Conservation (phyloP, 2,797 vertebrate genomes). For the Gambusia yucatana region DNA sequence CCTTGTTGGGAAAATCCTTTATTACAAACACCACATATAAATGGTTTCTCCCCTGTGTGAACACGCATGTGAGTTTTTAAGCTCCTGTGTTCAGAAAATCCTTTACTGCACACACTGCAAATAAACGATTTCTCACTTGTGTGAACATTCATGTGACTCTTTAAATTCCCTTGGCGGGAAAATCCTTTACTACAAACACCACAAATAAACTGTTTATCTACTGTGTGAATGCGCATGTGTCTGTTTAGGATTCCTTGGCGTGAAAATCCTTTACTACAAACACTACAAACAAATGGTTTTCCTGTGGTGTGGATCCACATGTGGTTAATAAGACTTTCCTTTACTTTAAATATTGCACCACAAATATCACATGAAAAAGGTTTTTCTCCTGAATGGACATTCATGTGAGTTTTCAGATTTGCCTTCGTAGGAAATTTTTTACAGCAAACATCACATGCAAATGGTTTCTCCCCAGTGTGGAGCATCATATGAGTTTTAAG, state of each 20-base stretch:
- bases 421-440: neutral
- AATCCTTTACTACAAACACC: slow-evolving; percentile 1
- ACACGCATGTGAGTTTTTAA: neutral
- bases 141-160: neutral
- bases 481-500: neutral
- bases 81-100: neutral
- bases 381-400: neutral
- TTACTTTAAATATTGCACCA: neutral
- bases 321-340: neutral
- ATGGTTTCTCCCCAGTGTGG: slow-evolving; percentile 9
- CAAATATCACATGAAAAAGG: neutral
- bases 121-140: neutral
- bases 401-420: neutral
- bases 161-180: neutral
- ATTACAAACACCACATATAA: neutral
- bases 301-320: neutral
- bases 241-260: neutral
- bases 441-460: neutral
- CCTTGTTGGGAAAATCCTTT: neutral
- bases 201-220: neutral
- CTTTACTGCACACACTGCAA: neutral
- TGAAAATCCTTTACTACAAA: neutral
- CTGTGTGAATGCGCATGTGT: neutral
- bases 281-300: slow-evolving; percentile 2
- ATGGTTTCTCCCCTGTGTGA: neutral